Evolutionary conservation across 2,888 invertebrate species (phyloP).

Genomic region (Drosophila formosana): DNA sequence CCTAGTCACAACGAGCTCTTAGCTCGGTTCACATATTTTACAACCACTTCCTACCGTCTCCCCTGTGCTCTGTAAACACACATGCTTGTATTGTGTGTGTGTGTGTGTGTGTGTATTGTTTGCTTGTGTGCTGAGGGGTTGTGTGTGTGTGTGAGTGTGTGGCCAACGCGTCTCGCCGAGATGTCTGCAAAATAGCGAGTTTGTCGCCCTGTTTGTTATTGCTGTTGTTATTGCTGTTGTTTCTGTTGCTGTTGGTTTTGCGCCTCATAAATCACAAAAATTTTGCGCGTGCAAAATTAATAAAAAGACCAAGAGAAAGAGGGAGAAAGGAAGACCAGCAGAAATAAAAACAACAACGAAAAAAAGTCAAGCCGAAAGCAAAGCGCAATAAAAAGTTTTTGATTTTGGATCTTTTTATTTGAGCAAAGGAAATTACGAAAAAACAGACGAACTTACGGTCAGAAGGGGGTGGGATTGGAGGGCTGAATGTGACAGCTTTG

Average conservation of each 20-base stretch:
- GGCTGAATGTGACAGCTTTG: slow-evolving; percentile 13
- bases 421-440: slow-evolving; percentile 52
- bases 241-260: slow-evolving; percentile 56
- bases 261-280: slow-evolving; percentile 72
- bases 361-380: slow-evolving; percentile 32
- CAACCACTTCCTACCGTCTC: not conserved
- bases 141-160: slow-evolving; percentile 9
- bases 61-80: not conserved
- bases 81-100: not conserved
- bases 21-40: slow-evolving; percentile 16
- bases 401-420: slow-evolving; percentile 60
- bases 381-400: slow-evolving; percentile 71
- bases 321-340: not conserved
- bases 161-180: slow-evolving; percentile 48
- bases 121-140: not conserved
- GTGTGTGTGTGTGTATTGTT: slow-evolving; percentile 6
- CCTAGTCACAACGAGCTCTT: slow-evolving; percentile 26
- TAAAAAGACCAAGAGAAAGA: slow-evolving; percentile 28
- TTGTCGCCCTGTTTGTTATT: slow-evolving; percentile 44
- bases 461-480: not conserved
- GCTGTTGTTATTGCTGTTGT: slow-evolving; percentile 22
- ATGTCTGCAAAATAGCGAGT: slow-evolving; percentile 55
- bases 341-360: not conserved
- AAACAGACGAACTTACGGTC: slow-evolving; percentile 9
- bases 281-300: slow-evolving; percentile 67